These are phyloP conservation scores for Rhagoletis zephyria DNA, from an alignment of 1,140 invertebrate genomes.

Conservation along the genomic window DNA sequence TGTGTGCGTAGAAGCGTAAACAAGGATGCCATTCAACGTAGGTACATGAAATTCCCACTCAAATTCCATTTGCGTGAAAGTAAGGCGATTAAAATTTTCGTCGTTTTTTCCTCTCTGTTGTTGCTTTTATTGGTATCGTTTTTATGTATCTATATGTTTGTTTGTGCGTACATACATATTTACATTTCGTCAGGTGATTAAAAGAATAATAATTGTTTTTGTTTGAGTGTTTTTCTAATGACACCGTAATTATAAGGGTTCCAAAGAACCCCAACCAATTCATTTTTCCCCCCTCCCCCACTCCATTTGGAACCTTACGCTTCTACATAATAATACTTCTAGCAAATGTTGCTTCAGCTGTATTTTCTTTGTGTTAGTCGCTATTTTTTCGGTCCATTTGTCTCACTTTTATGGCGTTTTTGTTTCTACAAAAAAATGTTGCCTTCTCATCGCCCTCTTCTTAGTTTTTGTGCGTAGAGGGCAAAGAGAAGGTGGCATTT, in stretches of 20 bases:
- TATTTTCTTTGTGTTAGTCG: no score
- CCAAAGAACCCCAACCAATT: background rate
- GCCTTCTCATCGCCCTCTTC: no score
- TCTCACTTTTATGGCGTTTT: background rate
- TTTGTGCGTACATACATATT: constrained; percentile 60
- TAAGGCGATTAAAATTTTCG: background rate
- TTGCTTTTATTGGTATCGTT: constrained; percentile 41
- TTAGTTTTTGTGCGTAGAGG: no score
- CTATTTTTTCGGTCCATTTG: background rate
- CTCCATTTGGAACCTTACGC: background rate
- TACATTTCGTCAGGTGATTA: constrained; percentile 73
- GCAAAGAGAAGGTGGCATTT: no score
- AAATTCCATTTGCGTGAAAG: no score
- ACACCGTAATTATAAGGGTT: constrained; percentile 56
- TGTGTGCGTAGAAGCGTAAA: no score
- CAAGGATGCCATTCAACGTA: no score
- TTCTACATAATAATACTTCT: background rate
- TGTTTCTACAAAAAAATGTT: no score
- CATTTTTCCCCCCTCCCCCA: background rate
- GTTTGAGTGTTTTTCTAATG: constrained; percentile 56
- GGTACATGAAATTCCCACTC: no score
- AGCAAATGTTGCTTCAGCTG: background rate
- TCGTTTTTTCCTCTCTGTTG: background rate
- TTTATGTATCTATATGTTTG: constrained; percentile 62
- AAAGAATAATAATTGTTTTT: constrained; percentile 72